Evolutionary conservation across 2,888 invertebrate genomes (phyloP).

Genomic region (Stramonita haemastoma): DNA sequence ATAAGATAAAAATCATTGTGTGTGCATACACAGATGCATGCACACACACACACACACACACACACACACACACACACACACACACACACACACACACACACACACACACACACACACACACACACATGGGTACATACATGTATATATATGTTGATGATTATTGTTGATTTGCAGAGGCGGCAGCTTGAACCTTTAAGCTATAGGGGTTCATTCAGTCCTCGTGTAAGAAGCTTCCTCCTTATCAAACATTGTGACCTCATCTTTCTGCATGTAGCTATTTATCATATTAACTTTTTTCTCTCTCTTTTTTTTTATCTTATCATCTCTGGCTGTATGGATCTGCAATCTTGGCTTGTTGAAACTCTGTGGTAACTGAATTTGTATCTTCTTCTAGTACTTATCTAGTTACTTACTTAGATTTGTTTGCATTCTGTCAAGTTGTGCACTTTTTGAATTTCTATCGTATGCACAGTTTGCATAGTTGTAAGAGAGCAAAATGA

Average conservation of each 20-base stretch:
- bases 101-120: neutral
- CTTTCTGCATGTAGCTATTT: neutral
- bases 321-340: neutral
- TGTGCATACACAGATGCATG: no score
- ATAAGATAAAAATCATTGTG: no score
- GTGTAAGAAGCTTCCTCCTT: constrained; percentile 10
- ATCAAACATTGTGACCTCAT: neutral
- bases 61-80: constrained; percentile 26
- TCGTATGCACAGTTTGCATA: no score
- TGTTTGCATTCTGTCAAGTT: no score
- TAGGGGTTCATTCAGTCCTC: constrained; percentile 5
- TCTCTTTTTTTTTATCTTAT: neutral
- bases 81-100: constrained; percentile 1
- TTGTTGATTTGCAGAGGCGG: constrained; percentile 25
- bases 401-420: neutral
- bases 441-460: no score
- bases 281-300: neutral
- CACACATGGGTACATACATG: neutral
- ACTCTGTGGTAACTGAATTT: neutral
- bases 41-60: neutral
- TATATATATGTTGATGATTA: neutral
- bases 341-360: neutral
- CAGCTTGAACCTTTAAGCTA: neutral
- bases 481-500: no score
- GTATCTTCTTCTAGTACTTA: neutral